Conservation (phyloP, 2,113 vertebrate genomes). For the Datnioides undecimradiatus region DNA sequence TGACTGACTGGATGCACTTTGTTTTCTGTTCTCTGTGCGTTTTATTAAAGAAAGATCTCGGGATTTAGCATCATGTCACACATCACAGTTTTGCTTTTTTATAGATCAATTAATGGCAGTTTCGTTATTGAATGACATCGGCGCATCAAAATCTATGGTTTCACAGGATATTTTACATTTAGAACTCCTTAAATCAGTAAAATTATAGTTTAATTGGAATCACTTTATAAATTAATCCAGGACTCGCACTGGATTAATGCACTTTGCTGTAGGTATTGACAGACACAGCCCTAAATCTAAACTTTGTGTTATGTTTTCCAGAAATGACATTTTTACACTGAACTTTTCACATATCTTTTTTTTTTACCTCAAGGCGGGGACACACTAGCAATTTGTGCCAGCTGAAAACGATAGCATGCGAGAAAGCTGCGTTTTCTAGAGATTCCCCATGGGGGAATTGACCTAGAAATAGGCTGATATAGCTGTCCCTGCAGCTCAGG, state of each 20-base stretch:
- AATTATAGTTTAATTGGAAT: neutral
- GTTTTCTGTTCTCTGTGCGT: neutral
- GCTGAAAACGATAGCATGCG: constrained; percentile 39
- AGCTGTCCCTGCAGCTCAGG: constrained; percentile 38
- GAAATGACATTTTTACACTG: constrained; percentile 16
- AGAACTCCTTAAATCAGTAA: too few species aligned
- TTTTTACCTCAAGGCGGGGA: constrained; percentile 30
- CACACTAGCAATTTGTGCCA: constrained; percentile 35
- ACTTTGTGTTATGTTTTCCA: constrained; percentile 2
- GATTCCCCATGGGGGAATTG: constrained; percentile 38
- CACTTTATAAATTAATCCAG: neutral
- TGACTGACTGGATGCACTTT: constrained; percentile 10
- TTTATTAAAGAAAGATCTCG: neutral
- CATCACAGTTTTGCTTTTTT: neutral
- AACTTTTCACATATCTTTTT: constrained; percentile 33
- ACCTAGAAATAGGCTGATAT: constrained; percentile 53
- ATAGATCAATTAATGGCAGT: neutral
- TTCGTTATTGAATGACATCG: neutral
- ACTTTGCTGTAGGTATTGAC: neutral
- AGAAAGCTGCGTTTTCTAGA: constrained; percentile 44
- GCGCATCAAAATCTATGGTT: neutral
- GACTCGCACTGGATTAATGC: neutral
- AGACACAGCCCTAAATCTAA: neutral
- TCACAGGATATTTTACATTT: neutral
- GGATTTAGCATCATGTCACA: neutral